Evolutionary conservation across 1,140 invertebrate genomes (phyloP), one percentile per base, ranked within the genome.

Genomic region (Heliconius hewitsoni): DNA sequence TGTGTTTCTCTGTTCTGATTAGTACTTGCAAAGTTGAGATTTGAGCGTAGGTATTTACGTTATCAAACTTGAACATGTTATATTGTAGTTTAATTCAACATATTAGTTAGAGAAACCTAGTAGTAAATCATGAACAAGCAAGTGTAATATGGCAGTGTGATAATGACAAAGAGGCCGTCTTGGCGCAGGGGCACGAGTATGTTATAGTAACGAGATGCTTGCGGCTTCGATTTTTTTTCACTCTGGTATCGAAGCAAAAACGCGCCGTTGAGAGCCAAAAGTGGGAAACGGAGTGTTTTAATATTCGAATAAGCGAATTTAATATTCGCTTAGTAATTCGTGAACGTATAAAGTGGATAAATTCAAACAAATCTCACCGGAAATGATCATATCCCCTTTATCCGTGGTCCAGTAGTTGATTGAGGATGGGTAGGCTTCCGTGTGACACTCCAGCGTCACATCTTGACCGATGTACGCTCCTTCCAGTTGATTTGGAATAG

Each of bases 351-450:
- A 34, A 72, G 37, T 72, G 37, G 71, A n/a, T 8, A n/a, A 16
- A 77, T 74, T 71, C 66, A 79, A 71, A 81, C 72, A 83, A 86
- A 89, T 95, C 95, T 97, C 96, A 98, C 97, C 97, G 92, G 97
- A 98, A 93, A 98, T 97, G 85, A 98, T 98, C 97, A 98, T 98
- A 87, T 98, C 97, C 60, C 97, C 97, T 46, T 96, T 95, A 84
- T 98, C 97, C 2, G 97, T 98, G 8, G 95, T 94, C 95, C 95
- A 96, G 81, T 96, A 96, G 86, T 96, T 96, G 18, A 96, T 95
- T 3, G 95, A 95, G 30, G 94, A 94, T 1, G 95, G 95, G 81
- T 95, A 95, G 5, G 95, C 93, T 78, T 96, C 95, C 0, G 95
- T 95, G 78, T 95, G 94, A 82, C 95, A 96, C 79, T 96, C 95